Base-by-base conservation (phyloP, 37 sponge, comb jelly and placozoan species). In the Theonella swinhoei region DNA sequence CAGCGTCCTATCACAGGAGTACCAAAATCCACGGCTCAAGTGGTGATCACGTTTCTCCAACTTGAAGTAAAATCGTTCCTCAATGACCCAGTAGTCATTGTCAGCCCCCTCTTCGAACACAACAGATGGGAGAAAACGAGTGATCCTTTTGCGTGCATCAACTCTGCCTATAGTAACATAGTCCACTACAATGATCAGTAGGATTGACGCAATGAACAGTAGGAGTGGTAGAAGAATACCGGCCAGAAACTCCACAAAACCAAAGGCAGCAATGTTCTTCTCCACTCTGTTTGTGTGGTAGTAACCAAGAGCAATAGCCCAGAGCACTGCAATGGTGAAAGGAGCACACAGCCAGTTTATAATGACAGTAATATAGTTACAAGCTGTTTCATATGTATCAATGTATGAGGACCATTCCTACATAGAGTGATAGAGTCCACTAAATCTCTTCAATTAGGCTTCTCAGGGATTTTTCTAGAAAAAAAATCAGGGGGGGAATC, bases 241-340 rank as follows among this genome's bases (percentile, higher is more conserved):
- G 4, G 64, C 79, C 39, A 91, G 35, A 25, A 86, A 19, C 72
- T 91, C 91, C 34, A 82, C 83, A 1, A 72, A 68, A 43, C 86
- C 78, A 65, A 72, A 91, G 3, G 83, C 62, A 34, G 40, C 47
- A 31, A 91, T 83, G 0, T 17, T 33, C 28, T 69, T 64, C 42
- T 71, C 36, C 0, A 42, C 35, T 36, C 60, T 30, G 24, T 69
- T 39, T 28, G 78, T 23, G 39, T 69, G 82, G 42, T 87, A 64
- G 59, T 42, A 89, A 47, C 65, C 78, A 31, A 91, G 42, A 39
- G 87, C 83, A 8, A 91, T 72, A 24, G 72, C 71, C 91, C 91
- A 91, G 41, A 91, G 37, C 77, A 91, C 91, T 91, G 74, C 25
- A 68, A 29, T 35, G 41, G 5, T 24, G n/a, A 35, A 73, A 30